Evolutionary conservation across 2,113 vertebrate genomes (phyloP), one percentile per base, ranked within the genome.

Genomic region (Oryzias celebensis): DNA sequence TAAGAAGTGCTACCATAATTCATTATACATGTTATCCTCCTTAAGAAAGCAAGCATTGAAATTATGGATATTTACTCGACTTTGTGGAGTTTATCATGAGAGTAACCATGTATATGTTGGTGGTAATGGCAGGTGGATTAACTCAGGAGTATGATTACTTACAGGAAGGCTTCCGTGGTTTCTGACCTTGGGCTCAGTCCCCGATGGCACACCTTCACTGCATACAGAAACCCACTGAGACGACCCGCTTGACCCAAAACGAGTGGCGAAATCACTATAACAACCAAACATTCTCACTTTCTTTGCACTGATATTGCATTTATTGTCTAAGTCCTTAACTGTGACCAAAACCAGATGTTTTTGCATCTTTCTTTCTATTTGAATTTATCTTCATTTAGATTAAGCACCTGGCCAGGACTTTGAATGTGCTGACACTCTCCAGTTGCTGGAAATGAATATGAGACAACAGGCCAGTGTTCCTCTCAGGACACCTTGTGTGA

Each of bases 391-490:
- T 71, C 7, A 47, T 75, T 71, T 68, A 41, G 65, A 48, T 43
- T n/a, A 60, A 72, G 53, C 85, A 86, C 77, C 77, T 88, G 82
- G 65, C 31, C 47, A 15, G 43, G 43, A 1, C 55, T 62, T 51
- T 75, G 43, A 72, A 78, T 65, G 68, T 80, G 77, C 69, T 77
- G 82, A 82, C 70, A 73, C 63, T 69, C 18, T 42, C 52, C 63
- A 5, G 3, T 43, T 57, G 65, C 67, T 41, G 53, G 68, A 67
- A 55, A 77, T 81, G 52, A 75, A 74, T 67, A 71, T 45, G 51
- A 76, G 77, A 88, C 84, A 84, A 67, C 66, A 60, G 58, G 66
- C 58, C 67, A 75, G 71, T 73, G 83, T 83, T 90, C 68, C 74
- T 55, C 52, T 61, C 52, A 60, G 59, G 74, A 73, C 80, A 67